Evolutionary conservation across 2,888 invertebrate species (phyloP).

Genomic region (Micropterix aruncella): DNA sequence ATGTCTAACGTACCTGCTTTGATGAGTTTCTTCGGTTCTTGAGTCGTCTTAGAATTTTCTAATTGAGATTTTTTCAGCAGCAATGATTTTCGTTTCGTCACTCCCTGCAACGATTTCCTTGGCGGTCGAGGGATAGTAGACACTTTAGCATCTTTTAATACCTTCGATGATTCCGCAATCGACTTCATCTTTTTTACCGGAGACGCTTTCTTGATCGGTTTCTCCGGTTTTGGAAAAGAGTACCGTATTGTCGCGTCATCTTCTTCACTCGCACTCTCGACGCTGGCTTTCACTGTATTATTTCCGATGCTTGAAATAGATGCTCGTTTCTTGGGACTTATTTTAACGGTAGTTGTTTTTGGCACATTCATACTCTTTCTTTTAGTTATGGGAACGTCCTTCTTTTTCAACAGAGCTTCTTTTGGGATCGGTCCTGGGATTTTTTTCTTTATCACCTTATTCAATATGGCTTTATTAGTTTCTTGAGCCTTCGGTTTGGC

Average conservation of each 20-base stretch:
- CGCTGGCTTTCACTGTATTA: neutral
- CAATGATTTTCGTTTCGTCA: conserved; percentile 27
- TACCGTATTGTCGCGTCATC: conserved; percentile 35
- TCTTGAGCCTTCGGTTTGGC: no score
- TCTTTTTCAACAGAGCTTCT: neutral
- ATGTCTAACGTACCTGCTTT: neutral
- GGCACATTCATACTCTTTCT: neutral
- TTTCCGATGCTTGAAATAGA: no score
- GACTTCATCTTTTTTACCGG: conserved; percentile 13
- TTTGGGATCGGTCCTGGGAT: neutral
- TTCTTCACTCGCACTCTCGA: neutral
- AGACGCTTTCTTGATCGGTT: conserved; percentile 13
- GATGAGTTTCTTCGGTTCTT: neutral
- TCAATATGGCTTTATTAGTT: no score
- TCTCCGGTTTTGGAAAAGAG: conserved; percentile 22
- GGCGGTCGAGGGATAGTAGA: conserved; percentile 14
- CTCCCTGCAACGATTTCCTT: conserved; percentile 23
- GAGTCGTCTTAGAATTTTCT: no score
- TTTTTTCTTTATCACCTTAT: neutral
- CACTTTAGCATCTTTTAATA: conserved; percentile 17
- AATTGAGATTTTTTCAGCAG: conserved; percentile 16
- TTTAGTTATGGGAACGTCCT: neutral
- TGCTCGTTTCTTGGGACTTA: no score
- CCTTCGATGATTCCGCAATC: conserved; percentile 14
- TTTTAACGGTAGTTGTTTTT: no score